A percentile compares a stretch with the other conserved stretches of the same genome.
Evolutionary conservation across 2,888 invertebrate species (phyloP).

Genomic region (Horisme vitalbata): DNA sequence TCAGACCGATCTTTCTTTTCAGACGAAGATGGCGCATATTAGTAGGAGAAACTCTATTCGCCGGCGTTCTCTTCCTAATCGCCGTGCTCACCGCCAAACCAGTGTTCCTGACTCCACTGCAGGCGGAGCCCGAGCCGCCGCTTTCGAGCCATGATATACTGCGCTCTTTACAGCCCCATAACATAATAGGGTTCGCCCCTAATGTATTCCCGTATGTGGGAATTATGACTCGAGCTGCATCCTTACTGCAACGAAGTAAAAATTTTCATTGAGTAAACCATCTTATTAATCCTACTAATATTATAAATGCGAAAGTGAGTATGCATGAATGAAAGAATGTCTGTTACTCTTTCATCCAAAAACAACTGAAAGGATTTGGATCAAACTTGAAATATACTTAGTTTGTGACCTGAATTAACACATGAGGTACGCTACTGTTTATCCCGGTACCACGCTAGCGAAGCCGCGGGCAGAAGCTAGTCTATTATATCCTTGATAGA

Average conservation of each 20-base stretch:
- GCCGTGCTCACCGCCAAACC: slow-evolving; percentile 59
- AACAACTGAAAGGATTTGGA: too few relatives aligned
- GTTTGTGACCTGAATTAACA: too few relatives aligned
- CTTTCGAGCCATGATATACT: slow-evolving; percentile 46
- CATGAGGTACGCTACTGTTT: too few relatives aligned
- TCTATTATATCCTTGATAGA: too few relatives aligned
- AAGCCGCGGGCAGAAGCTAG: too few relatives aligned
- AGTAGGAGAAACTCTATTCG: slow-evolving; percentile 48
- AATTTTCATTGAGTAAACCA: too few relatives aligned
- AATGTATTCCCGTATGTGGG: slow-evolving; percentile 37
- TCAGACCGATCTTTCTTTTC: slow-evolving; percentile 18
- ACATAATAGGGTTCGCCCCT: slow-evolving; percentile 61
- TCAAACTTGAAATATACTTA: too few relatives aligned
- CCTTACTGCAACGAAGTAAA: slow-evolving; percentile 47
- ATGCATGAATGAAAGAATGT: too few relatives aligned
- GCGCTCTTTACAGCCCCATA: slow-evolving; percentile 40
- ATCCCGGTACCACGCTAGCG: too few relatives aligned
- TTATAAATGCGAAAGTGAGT: too few relatives aligned
- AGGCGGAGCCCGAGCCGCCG: slow-evolving; percentile 50
- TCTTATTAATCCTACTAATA: too few relatives aligned
- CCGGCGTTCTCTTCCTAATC: slow-evolving; percentile 42
- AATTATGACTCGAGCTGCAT: slow-evolving; percentile 51
- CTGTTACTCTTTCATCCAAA: too few relatives aligned
- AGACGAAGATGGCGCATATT: slow-evolving; percentile 63
- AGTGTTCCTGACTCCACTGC: slow-evolving; percentile 63